Base-by-base conservation (phyloP, 2,113 vertebrate species). In the Stictonetta naevosa region DNA sequence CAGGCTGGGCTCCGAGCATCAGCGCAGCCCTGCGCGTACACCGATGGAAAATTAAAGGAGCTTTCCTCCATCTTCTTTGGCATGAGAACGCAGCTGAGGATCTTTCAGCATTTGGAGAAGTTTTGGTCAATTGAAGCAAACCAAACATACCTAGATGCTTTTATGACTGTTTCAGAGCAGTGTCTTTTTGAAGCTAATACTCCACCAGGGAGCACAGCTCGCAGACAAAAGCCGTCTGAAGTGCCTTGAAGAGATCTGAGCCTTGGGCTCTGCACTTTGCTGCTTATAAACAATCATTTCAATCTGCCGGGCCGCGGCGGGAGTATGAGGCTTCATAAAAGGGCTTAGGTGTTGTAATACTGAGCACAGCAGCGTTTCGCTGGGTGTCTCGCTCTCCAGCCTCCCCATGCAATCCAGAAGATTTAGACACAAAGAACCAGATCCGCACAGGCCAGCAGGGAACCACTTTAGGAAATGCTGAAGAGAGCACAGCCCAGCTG, bases 211-310 rank as follows among this genome's bases (percentile, higher is more conserved):
- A 96, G 40, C 44, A 2, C 71, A 91, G 90, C 90, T 95, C 75
- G 88, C 88, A 81, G 93, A 94, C 88, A 90, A 85, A 94, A 83
- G 88, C 8, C 33, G 80, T 94, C 88, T 67, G 74, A 95, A 95
- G 90, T 91, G 96, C 90, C 88, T 94, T 79, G 93, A 95, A 96
- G 90, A 96, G 95, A 84, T 93, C 86, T 96, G 93, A 95, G 96
- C 93, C 93, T 82, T 86, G 69, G 86, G 40, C 69, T 86, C 76
- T 91, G 90, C 96, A 90, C 86, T 93, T 64, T 84, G 86, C 90
- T 96, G 95, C 95, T 92, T 93, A 90, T 93, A 94, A 96, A 93
- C 95, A 95, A 95, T 96, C 91, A 82, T 84, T 96, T 92, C 93
- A 95, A 92, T 93, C 93, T 93, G 92, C 74, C 62, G 46, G 76